phyloP scores from a whole-genome alignment of 2,113 vertebrate species.

The Mustelus asterias region DNA sequence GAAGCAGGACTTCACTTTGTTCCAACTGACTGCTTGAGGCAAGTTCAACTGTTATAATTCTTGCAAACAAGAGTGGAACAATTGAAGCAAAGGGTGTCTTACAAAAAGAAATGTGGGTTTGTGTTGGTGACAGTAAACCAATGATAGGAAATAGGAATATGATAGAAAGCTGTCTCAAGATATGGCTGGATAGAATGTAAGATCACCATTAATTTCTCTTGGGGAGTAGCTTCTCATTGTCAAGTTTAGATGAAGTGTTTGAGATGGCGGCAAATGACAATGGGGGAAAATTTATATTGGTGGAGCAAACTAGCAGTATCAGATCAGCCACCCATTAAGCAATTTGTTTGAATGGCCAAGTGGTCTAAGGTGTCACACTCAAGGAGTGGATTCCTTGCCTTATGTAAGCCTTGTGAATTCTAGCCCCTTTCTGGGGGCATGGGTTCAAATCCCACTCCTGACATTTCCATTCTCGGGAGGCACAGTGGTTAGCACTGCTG shows the following conservation, averaged over 20 bases:
- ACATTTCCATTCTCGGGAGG: too few relatives aligned
- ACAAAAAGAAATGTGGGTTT: not conserved
- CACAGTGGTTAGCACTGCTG: too few relatives aligned
- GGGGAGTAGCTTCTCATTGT: not conserved
- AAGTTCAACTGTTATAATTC: not conserved
- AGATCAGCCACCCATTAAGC: too few relatives aligned
- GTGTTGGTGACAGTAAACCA: not conserved
- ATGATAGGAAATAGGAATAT: not conserved
- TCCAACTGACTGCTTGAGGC: not conserved
- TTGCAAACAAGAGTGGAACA: not conserved
- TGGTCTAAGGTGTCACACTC: too few relatives aligned
- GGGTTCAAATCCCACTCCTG: too few relatives aligned
- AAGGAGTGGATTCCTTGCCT: too few relatives aligned
- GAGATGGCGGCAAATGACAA: not conserved
- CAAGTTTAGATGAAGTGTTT: not conserved
- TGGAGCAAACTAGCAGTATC: too few relatives aligned
- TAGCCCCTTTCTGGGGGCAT: too few relatives aligned
- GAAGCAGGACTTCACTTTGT: not conserved
- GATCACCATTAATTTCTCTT: not conserved
- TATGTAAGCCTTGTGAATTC: too few relatives aligned
- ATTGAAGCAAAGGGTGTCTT: slow-evolving; percentile 19
- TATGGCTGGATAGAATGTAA: not conserved
- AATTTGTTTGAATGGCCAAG: too few relatives aligned
- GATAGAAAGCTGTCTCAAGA: not conserved
- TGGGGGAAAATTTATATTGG: too few relatives aligned